Conservation (phyloP, 53 echinoderm and acorn worm genomes). For the Holothuria leucospilota region DNA sequence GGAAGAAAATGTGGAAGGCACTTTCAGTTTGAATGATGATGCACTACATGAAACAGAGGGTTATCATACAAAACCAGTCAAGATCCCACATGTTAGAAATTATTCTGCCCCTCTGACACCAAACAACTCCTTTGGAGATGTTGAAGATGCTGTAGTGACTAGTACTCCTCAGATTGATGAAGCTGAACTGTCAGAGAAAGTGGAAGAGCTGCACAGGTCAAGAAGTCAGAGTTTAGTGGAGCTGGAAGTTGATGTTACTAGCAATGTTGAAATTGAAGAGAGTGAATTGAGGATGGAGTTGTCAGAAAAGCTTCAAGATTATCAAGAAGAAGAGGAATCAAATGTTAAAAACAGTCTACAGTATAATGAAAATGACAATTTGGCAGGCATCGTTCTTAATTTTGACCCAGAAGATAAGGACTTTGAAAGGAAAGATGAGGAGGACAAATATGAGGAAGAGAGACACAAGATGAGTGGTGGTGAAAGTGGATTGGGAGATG, state of each 20-base stretch:
- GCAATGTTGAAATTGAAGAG: neutral
- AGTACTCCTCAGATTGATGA: slow-evolving; percentile 48
- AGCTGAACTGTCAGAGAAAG: slow-evolving; percentile 51
- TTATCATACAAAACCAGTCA: too few relatives aligned
- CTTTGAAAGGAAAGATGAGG: slow-evolving; percentile 5
- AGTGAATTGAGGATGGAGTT: neutral
- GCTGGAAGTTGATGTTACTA: neutral
- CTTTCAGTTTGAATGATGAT: too few relatives aligned
- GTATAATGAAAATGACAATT: neutral
- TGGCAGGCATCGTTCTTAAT: neutral
- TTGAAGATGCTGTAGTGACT: neutral
- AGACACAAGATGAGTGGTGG: slow-evolving; percentile 1
- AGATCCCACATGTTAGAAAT: too few relatives aligned
- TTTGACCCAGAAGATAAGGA: neutral
- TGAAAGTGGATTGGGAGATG: slow-evolving; percentile 13
- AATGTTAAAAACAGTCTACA: too few relatives aligned
- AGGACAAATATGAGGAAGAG: slow-evolving; percentile 15
- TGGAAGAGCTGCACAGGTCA: slow-evolving; percentile 56
- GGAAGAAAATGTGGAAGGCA: too few relatives aligned
- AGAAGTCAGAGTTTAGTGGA: slow-evolving; percentile 29
- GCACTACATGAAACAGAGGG: too few relatives aligned
- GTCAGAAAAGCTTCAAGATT: neutral
- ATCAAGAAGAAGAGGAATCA: neutral
- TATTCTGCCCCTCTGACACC: slow-evolving; percentile 20
- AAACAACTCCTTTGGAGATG: slow-evolving; percentile 41